phyloP scores from a whole-genome alignment of 2,797 vertebrate species.

The Sebastes itinus region DNA sequence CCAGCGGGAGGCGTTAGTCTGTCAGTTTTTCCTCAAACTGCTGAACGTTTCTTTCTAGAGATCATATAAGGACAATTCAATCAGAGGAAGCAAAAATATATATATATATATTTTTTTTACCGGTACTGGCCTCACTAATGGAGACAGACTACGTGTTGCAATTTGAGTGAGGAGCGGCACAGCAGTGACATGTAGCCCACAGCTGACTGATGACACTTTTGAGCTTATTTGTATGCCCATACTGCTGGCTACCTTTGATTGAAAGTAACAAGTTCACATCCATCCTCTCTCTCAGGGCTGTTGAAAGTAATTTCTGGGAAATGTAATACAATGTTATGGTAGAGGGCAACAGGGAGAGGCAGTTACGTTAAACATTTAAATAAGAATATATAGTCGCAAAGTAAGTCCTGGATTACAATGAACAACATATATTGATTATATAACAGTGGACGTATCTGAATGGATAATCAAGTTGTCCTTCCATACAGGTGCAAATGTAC shows the following conservation, averaged over 20 bases:
- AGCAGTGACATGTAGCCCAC: not conserved
- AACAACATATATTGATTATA: not conserved
- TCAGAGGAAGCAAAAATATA: not conserved
- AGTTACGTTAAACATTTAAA: not conserved
- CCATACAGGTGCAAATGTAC: constrained; percentile 90
- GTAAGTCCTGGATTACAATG: not conserved
- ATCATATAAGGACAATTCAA: not conserved
- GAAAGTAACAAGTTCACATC: constrained; percentile 17
- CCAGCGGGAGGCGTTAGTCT: not conserved
- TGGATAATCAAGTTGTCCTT: constrained; percentile 8
- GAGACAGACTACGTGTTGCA: not conserved
- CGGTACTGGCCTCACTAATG: not conserved
- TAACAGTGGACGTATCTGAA: not conserved
- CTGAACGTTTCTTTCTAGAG: not conserved
- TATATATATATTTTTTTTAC: not conserved
- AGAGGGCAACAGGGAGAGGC: not conserved
- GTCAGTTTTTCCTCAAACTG: not conserved
- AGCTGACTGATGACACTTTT: constrained; percentile 22
- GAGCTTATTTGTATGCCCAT: not conserved
- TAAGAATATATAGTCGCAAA: not conserved
- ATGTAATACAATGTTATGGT: not conserved
- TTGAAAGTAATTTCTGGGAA: constrained; percentile 8
- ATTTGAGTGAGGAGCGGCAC: not conserved
- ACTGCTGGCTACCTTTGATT: constrained; percentile 3
- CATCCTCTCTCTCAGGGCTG: constrained; percentile 1